Evolutionary conservation across 1,140 invertebrate genomes (phyloP), one percentile per base, ranked within the genome.

Genomic region (Aradophagus sp.): DNA sequence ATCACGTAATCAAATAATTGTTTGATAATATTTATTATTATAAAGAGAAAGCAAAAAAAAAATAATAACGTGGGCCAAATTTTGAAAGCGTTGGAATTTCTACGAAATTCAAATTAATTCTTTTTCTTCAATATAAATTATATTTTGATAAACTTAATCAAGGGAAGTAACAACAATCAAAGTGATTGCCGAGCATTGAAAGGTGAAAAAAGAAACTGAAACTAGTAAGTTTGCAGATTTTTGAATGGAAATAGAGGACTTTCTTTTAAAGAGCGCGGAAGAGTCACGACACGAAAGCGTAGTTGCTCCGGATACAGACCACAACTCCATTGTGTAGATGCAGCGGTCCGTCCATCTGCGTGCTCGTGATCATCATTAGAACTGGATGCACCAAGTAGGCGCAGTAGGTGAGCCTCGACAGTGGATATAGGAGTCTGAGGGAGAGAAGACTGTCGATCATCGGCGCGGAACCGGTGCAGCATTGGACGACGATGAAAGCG

Each of bases 311-410:
- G 38, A 65, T 59, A 62, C 83, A 87, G 82, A 93, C 91, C 75
- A 93, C 89, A 41, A 93, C 84, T 5, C 87, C 86, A 73, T 93
- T 91, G 79, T 92, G 89, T 11, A 94, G 79, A 79, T 94, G 92
- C 10, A 93, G 81, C 1, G 93, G 90, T 62, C 92, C 92, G 69
- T 94, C 92, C 86, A 94, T 89, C 31, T 91, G 87, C 74, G 90
- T 93, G 27, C 90, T 89, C 10, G 91, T 92, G 31, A 92, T 88
- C 82, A 91, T 90, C 92, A 94, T 93, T 55, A 95, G 89, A 55
- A 94, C 89, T 5, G 94, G 93, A 86, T 97, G 95, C 8, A 97
- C 89, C 15, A 97, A 88, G 81, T 97, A 98, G 5, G 94, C 92
- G 79, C 93, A 93, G 83, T 96, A 97, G 1, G 95, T 96, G 23